These are phyloP conservation scores for Wasmannia auropunctata DNA, from an alignment of 1,140 invertebrate species.

Conservation along the genomic window DNA sequence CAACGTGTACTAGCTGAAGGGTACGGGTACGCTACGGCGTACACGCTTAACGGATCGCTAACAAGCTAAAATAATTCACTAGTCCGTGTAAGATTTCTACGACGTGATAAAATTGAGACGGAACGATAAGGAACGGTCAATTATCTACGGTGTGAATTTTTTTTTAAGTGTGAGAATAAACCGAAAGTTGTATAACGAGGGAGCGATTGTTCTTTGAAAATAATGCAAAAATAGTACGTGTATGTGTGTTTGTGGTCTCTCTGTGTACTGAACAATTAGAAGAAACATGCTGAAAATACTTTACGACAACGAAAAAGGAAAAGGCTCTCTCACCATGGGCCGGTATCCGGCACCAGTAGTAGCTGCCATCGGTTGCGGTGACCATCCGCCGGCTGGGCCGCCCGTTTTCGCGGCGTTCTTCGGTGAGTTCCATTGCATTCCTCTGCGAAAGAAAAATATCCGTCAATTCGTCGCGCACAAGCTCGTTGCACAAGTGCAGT, in stretches of 20 bases:
- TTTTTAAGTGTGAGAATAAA: neutral
- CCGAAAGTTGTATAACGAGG: neutral
- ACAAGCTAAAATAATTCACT: slow-evolving; percentile 13
- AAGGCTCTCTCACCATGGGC: slow-evolving; percentile 89
- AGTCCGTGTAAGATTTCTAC: neutral
- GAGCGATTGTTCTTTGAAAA: neutral
- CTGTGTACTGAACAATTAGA: slow-evolving; percentile 23
- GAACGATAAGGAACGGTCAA: neutral
- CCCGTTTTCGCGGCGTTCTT: slow-evolving; percentile 93
- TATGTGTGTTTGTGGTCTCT: neutral
- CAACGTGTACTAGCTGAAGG: neutral
- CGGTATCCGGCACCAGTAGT: slow-evolving; percentile 93
- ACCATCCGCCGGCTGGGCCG: slow-evolving; percentile 88
- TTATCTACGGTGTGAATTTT: neutral
- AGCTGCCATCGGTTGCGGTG: slow-evolving; percentile 93
- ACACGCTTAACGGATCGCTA: neutral
- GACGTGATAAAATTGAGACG: neutral
- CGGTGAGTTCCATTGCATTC: slow-evolving; percentile 94
- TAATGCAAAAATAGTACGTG: neutral
- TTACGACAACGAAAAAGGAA: slow-evolving; percentile 1
- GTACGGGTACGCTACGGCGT: neutral
- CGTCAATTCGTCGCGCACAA: neutral
- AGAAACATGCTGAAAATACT: slow-evolving; percentile 62
- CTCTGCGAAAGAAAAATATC: slow-evolving; percentile 81
- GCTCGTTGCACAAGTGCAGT: neutral